Percentiles rank a stretch among this genome's conserved stretches.
Conservation (phyloP, 2,797 vertebrate genomes). For the Urosaurus nigricauda region DNA sequence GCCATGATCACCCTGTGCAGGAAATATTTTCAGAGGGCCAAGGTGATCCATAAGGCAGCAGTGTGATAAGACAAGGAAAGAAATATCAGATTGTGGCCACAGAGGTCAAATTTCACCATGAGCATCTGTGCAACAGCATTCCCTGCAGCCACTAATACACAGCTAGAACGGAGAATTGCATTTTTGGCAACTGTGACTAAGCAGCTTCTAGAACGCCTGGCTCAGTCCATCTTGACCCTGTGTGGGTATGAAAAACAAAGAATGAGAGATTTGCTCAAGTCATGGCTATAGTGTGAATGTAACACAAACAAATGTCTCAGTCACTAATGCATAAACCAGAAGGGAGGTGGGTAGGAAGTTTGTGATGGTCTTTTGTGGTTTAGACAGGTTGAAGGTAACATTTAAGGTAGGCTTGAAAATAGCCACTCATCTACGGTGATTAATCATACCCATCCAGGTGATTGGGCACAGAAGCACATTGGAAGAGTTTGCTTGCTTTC, state of each 20-base stretch:
- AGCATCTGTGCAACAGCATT: background rate
- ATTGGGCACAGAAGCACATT: no score
- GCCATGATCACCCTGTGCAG: background rate
- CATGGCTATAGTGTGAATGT: background rate
- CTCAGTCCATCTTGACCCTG: constrained; percentile 17
- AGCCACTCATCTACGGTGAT: background rate
- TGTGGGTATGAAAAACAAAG: background rate
- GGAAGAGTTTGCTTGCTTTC: background rate
- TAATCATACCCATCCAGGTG: background rate
- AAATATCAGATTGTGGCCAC: background rate
- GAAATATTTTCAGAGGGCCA: background rate
- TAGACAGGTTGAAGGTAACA: no score
- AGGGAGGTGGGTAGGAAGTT: no score
- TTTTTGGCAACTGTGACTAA: fast-evolving
- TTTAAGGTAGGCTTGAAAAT: no score
- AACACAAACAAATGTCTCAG: background rate
- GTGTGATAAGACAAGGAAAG: no score
- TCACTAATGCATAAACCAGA: no score
- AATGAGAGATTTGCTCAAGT: background rate
- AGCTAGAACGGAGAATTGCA: background rate
- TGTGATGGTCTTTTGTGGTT: no score
- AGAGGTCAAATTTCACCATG: background rate
- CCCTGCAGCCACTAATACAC: background rate
- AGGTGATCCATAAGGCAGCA: background rate
- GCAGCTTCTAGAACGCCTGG: constrained; percentile 22